Evolutionary conservation across 1,140 invertebrate species (phyloP), one percentile per base, ranked within the genome.

Genomic region (Bombyx mandarina): DNA sequence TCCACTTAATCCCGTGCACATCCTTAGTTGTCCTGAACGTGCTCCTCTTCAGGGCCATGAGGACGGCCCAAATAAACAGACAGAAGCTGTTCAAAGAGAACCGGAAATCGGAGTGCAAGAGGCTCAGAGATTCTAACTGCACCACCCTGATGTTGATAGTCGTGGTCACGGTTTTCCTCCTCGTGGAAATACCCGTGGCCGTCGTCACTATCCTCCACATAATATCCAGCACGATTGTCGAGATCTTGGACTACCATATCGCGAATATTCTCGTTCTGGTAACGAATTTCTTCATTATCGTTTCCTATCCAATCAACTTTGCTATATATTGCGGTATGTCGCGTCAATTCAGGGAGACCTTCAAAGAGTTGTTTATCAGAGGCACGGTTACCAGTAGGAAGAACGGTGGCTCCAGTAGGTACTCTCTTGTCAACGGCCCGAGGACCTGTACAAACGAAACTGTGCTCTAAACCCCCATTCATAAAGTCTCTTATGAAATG

Each of bases 311-410:
- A 0, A 93, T 98, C 57, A 97, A 98, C 84, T 98, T 98, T 74
- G 96, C 96, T 56, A 98, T 98, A 61, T 98, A 98, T 78, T 98
- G 96, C 78, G 96, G 96, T 6, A 98, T 98, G 97, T 96, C 94
- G 52, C 89, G 95, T 26, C 95, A 97, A 76, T 98, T 98, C 77
- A 89, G 97, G 43, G 95, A 97, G 79, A 98, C 97, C 0, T 98
- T 98, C 85, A 96, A 96, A 69, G 93, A 96, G 69, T 88, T 98
- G 4, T 98, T 98, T 69, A 90, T 95, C 6, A 86, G 91, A 2
- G 90, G 91, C 3, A 82, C 90, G 1, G 88, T 88, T 8, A 88
- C 86, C 5, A 88, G 77, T 56, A 90, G 91, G 61, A 90, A 92
- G 68, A 92, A 92, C 63, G 92, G 91, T 35, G 90, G 91, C 5